Base-by-base conservation (phyloP, 2,888 invertebrate genomes). In the Dastarcus helophoroides region DNA sequence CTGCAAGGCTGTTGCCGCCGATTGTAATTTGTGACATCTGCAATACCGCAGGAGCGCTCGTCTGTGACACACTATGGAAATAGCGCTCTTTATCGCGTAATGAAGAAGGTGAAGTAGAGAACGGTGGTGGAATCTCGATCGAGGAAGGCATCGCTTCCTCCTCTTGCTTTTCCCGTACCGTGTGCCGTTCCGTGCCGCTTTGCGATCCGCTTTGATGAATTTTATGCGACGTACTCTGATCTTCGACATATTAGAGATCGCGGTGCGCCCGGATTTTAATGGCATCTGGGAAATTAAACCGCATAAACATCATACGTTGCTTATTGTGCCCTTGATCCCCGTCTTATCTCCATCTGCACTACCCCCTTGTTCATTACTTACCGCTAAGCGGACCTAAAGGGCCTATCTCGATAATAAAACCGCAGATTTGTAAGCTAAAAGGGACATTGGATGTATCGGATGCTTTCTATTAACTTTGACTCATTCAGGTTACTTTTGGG, bases 271-370 rank as follows among this genome's bases (percentile, higher is more conserved):
- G 56, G 53, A 55, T 56, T 55, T 56, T 58, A 57, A 56, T 58
- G 55, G 54, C 53, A 56, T 54, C 53, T 49, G 56, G 56, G 54
- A 58, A 58, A 59, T 57, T 58, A 56, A 58, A 57, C 56, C 55
- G 53, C 57, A 58, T 57, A 58, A 58, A 58, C 58, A 57, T 57
- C 54, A 53, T 54, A 50, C 47, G 47, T 47, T 47, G 49, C 49
- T 48, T 48, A 51, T 51, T 51, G 52, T 50, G 50, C 46, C 47
- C 49, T 47, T 46, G 48, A 49, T 49, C 47, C 46, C 29, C 19
- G 15, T 12, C 19, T 29, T 29, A 22, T 30, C 28, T 5, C 3
- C 25, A 4, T 29, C 33, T 33, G 19, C 19, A n/a, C n/a, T n/a
- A n/a, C n/a, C n/a, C n/a, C n/a, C n/a, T n/a, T n/a, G n/a, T n/a